Evolutionary conservation across 1,140 invertebrate genomes (phyloP).

Genomic region (Drepana arcuata): DNA sequence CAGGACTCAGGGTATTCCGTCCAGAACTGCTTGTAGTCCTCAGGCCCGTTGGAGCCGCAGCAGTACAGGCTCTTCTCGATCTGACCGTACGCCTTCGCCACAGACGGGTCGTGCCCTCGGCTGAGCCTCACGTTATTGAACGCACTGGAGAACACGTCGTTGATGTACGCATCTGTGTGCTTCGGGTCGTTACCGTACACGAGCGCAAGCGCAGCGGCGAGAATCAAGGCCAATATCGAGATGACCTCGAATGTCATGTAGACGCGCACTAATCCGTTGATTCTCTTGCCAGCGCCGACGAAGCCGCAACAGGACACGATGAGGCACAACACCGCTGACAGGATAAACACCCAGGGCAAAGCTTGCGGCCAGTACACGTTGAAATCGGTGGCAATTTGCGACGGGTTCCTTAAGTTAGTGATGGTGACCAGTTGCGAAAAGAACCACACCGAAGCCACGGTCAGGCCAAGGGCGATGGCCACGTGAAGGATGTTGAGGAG

Average conservation of each 20-base stretch:
- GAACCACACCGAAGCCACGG: constrained; percentile 44
- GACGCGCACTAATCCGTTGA: constrained; percentile 25
- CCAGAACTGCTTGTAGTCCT: constrained; percentile 56
- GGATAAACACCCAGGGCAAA: constrained; percentile 50
- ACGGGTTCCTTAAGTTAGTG: constrained; percentile 42
- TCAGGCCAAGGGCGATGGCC: constrained; percentile 35
- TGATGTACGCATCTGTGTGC: constrained; percentile 44
- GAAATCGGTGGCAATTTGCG: constrained; percentile 56
- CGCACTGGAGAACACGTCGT: constrained; percentile 55
- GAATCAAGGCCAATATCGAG: constrained; percentile 27
- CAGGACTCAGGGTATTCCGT: constrained; percentile 46
- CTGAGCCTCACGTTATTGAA: constrained; percentile 38
- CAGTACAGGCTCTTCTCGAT: constrained; percentile 53
- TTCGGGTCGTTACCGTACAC: constrained; percentile 42
- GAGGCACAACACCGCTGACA: constrained; percentile 38
- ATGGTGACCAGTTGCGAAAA: constrained; percentile 48
- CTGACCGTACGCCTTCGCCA: constrained; percentile 31
- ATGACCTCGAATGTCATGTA: constrained; percentile 26
- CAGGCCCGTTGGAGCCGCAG: constrained; percentile 45
- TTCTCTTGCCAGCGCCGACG: constrained; percentile 32
- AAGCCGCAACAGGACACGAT: constrained; percentile 43
- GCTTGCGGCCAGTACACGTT: constrained; percentile 59
- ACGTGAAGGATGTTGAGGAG: constrained; percentile 40
- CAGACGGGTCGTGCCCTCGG: constrained; percentile 27
- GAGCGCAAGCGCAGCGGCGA: constrained; percentile 33